These are phyloP conservation scores for Psilopsiagon aymara DNA, from an alignment of 2,113 vertebrate genomes.

Conservation along the genomic window DNA sequence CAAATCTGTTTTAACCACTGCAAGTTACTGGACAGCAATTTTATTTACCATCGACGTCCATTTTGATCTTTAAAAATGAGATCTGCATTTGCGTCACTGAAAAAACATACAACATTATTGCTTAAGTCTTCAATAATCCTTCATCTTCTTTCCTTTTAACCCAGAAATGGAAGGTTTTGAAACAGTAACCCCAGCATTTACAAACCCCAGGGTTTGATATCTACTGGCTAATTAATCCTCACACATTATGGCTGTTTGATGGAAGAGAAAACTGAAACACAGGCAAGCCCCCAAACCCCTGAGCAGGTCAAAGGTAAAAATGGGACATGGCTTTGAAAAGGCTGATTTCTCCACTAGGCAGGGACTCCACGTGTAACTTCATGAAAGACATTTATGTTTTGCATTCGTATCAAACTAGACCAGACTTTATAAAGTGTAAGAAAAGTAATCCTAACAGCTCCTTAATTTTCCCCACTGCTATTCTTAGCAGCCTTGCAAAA, in stretches of 20 bases:
- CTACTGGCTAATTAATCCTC: slow-evolving; percentile 34
- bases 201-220: slow-evolving; percentile 30
- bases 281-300: not conserved
- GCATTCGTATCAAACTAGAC: not conserved
- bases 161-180: slow-evolving; percentile 44
- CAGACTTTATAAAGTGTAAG: slow-evolving; percentile 1
- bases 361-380: not conserved
- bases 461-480: slow-evolving; percentile 34
- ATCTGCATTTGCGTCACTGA: slow-evolving; percentile 54
- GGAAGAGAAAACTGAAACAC: slow-evolving; percentile 24
- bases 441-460: slow-evolving; percentile 24
- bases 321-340: not conserved
- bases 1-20: slow-evolving; percentile 52
- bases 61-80: slow-evolving; percentile 32
- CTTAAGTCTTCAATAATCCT: slow-evolving; percentile 54
- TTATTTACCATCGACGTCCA: slow-evolving; percentile 46
- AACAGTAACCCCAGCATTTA: not conserved
- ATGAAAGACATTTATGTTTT: not conserved
- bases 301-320: not conserved
- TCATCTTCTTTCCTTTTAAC: slow-evolving; percentile 50
- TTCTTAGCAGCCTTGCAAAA: slow-evolving; percentile 47
- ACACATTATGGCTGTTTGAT: slow-evolving; percentile 12
- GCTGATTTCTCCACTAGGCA: not conserved
- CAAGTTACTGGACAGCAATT: not conserved
- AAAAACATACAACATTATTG: slow-evolving; percentile 51